Evolutionary conservation across 2,797 vertebrate genomes (phyloP).

Genomic region (Parauchenoglanis ngamensis): DNA sequence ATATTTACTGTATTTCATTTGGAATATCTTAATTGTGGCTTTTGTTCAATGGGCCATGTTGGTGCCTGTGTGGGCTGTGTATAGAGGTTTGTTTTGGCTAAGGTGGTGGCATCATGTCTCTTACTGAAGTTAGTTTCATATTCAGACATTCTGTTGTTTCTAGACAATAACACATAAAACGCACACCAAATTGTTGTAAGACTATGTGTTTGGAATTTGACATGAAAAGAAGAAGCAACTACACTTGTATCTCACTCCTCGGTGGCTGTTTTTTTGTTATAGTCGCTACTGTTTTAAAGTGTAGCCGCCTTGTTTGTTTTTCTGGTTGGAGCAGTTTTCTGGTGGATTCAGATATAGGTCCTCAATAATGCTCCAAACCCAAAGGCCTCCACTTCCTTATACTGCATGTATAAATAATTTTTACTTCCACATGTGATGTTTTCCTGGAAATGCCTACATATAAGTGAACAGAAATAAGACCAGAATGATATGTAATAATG

Average conservation of each 20-base stretch:
- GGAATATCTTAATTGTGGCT: background rate
- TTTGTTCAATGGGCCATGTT: background rate
- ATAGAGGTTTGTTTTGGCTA: slow-evolving; percentile 3
- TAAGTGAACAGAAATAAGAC: background rate
- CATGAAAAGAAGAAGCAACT: background rate
- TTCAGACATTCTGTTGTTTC: background rate
- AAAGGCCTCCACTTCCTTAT: background rate
- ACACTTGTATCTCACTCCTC: background rate
- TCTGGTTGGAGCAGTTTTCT: background rate
- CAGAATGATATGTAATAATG: background rate
- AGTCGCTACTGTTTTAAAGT: background rate
- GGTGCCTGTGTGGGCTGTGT: background rate
- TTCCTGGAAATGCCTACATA: background rate
- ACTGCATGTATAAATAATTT: background rate
- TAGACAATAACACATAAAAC: background rate
- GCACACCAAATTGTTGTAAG: background rate
- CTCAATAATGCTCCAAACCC: background rate
- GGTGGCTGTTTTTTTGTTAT: background rate
- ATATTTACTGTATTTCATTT: background rate
- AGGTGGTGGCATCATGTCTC: background rate
- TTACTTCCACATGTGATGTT: background rate
- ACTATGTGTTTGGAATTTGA: background rate
- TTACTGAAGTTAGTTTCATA: background rate
- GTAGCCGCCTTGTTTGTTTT: background rate
- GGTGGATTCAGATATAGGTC: background rate